Conservation (phyloP, 1,140 invertebrate genomes). For the Drosophila serrata region DNA sequence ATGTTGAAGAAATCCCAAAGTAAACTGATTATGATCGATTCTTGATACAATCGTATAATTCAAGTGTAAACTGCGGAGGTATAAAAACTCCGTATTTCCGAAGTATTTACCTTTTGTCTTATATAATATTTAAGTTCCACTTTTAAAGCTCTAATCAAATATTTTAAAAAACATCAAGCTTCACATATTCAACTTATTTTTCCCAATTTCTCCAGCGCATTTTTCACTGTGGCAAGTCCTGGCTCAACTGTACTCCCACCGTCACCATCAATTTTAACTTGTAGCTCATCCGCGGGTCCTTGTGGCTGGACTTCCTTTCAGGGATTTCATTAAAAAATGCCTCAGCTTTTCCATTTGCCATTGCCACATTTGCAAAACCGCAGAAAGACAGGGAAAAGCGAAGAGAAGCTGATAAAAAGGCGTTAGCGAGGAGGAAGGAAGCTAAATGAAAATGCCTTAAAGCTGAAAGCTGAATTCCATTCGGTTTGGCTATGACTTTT, state of each 20-base stretch:
- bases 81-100: no score
- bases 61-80: no score
- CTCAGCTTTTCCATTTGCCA: constrained; percentile 67
- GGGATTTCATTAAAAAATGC: constrained; percentile 73
- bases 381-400: constrained; percentile 26
- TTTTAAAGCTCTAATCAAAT: background rate
- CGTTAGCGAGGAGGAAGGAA: background rate
- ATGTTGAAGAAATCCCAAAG: no score
- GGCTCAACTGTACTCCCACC: constrained; percentile 25
- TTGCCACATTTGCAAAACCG: constrained; percentile 59
- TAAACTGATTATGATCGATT: no score
- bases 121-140: no score
- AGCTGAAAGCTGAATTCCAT: constrained; percentile 52
- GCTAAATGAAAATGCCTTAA: constrained; percentile 60
- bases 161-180: background rate
- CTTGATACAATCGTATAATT: no score
- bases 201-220: background rate
- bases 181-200: no score
- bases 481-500: constrained; percentile 14
- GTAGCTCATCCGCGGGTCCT: constrained; percentile 37
- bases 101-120: no score
- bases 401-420: background rate
- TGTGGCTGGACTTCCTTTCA: constrained; percentile 30
- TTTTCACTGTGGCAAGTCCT: background rate
- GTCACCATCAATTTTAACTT: constrained; percentile 11